A percentile compares a stretch with the other conserved stretches of the same genome.
These are phyloP conservation scores for Sycophila sp. DNA, from an alignment of 1,140 invertebrate species.

Conservation along the genomic window DNA sequence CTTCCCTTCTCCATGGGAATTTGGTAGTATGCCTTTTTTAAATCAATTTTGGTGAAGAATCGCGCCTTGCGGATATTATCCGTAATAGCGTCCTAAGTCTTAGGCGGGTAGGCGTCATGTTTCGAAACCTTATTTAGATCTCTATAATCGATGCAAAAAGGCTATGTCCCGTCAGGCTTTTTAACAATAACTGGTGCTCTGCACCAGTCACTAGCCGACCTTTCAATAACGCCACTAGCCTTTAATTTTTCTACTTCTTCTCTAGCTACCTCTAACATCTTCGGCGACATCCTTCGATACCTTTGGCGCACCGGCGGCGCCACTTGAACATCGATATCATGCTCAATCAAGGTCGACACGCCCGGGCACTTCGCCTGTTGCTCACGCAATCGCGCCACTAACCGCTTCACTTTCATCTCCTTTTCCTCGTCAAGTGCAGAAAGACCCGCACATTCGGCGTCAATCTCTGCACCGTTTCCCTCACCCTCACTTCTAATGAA, in stretches of 20 bases:
- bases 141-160: background rate
- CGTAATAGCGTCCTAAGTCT: background rate
- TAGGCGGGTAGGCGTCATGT: background rate
- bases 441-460: background rate
- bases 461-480: too few species aligned
- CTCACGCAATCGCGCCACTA: background rate
- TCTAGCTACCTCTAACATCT: background rate
- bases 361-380: background rate
- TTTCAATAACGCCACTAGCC: background rate
- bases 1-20: background rate
- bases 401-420: background rate
- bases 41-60: background rate
- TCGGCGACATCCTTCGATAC: background rate
- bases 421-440: background rate
- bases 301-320: background rate
- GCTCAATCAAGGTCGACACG: background rate
- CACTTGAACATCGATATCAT: background rate
- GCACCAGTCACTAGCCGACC: background rate
- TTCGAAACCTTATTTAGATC: background rate
- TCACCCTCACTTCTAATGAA: background rate
- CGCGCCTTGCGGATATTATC: background rate
- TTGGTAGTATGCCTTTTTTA: background rate
- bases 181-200: background rate
- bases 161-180: background rate
- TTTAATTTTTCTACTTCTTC: background rate